Evolutionary conservation across 2,888 invertebrate species (phyloP).

Genomic region (Drosophila neonasuta): DNA sequence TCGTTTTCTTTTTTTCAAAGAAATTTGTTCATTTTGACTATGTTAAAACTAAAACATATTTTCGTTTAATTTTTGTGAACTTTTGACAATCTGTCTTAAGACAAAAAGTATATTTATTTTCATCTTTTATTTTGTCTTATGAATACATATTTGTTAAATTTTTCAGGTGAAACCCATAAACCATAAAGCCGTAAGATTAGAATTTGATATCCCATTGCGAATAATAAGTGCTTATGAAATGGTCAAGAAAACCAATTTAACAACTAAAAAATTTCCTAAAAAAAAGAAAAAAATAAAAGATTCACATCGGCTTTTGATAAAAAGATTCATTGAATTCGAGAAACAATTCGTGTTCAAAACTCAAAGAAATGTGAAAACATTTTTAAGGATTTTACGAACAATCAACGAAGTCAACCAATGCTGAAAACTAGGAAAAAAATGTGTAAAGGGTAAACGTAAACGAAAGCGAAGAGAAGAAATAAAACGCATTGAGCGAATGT

Average conservation of each 20-base stretch:
- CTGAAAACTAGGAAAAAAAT: slow-evolving; percentile 8
- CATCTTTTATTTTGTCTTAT: too few relatives aligned
- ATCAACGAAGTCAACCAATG: slow-evolving; percentile 48
- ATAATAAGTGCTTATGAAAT: too few relatives aligned
- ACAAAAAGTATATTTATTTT: too few relatives aligned
- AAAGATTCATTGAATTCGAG: slow-evolving; percentile 23
- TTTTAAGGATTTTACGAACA: slow-evolving; percentile 61
- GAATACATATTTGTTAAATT: too few relatives aligned
- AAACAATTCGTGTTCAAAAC: slow-evolving; percentile 31
- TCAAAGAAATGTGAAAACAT: slow-evolving; percentile 55
- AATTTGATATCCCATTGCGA: too few relatives aligned
- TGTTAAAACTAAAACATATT: too few relatives aligned
- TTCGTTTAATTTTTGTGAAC: too few relatives aligned
- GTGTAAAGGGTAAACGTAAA: not conserved
- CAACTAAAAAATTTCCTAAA: not conserved
- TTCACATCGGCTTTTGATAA: not conserved
- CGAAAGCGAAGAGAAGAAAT: slow-evolving; percentile 2
- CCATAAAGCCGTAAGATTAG: too few relatives aligned
- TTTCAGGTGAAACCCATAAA: too few relatives aligned
- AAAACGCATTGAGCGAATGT: slow-evolving; percentile 31
- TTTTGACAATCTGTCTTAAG: too few relatives aligned
- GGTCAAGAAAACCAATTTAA: not conserved
- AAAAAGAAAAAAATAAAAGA: not conserved
- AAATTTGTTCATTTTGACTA: too few relatives aligned
- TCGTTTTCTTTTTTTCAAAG: too few relatives aligned